Percentiles rank a stretch among this genome's conserved stretches.
Evolutionary conservation across 2,888 invertebrate genomes (phyloP).

Genomic region (Patella depressa): DNA sequence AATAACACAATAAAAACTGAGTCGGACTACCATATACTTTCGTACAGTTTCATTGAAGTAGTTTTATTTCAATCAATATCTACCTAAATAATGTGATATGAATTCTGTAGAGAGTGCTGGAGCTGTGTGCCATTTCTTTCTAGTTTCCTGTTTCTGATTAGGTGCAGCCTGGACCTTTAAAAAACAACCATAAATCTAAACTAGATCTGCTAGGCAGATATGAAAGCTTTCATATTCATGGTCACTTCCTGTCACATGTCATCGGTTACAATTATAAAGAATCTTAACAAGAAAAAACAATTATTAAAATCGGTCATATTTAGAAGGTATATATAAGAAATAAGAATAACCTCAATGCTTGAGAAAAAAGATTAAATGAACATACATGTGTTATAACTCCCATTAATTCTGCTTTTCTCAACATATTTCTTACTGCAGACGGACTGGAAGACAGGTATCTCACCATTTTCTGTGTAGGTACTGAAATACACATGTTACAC

Average conservation of each 20-base stretch:
- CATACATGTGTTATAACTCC: slow-evolving; percentile 82
- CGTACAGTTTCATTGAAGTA: neutral
- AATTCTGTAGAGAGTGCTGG: slow-evolving; percentile 96
- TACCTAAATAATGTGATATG: slow-evolving; percentile 87
- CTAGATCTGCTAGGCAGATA: no score
- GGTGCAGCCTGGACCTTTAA: slow-evolving; percentile 53
- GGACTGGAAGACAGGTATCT: slow-evolving; percentile 90
- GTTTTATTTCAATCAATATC: neutral
- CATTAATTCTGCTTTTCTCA: slow-evolving; percentile 89
- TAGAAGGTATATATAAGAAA: neutral
- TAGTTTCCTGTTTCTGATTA: slow-evolving; percentile 78
- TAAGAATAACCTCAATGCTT: neutral
- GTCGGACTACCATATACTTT: neutral
- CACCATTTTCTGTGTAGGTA: slow-evolving; percentile 95
- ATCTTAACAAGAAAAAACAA: no score
- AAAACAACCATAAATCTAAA: no score
- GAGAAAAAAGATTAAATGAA: neutral
- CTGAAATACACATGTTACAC: slow-evolving; percentile 72
- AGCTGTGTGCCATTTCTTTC: slow-evolving; percentile 94
- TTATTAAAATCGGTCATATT: no score
- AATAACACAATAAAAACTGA: neutral
- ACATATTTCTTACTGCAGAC: slow-evolving; percentile 79
- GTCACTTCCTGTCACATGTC: no score
- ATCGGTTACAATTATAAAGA: no score
- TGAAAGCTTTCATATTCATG: no score